Evolutionary conservation across 1,140 invertebrate genomes (phyloP).

Genomic region (Camponotus floridanus): DNA sequence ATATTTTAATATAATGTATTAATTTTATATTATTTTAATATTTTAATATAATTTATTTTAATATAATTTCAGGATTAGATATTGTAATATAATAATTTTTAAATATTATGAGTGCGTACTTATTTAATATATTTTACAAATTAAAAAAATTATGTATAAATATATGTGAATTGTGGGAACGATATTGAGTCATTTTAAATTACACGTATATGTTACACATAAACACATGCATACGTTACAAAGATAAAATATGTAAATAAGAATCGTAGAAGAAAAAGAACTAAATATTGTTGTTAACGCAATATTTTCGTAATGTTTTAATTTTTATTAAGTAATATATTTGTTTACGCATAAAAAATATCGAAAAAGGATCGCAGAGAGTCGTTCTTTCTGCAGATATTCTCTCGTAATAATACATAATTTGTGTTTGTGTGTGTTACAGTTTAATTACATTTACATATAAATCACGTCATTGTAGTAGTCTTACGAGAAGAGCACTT

Average conservation of each 20-base stretch:
- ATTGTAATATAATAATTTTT: too few species aligned
- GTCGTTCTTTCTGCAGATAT: conserved; percentile 11
- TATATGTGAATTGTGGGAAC: too few species aligned
- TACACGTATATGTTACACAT: too few species aligned
- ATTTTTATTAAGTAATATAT: neutral
- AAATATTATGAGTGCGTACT: too few species aligned
- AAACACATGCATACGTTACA: too few species aligned
- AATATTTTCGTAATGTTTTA: neutral
- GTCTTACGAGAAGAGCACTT: conserved; percentile 35
- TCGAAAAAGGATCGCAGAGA: neutral
- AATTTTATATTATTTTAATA: too few species aligned
- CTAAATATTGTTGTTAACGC: neutral
- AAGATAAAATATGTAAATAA: too few species aligned
- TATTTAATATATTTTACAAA: too few species aligned
- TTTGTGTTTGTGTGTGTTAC: neutral
- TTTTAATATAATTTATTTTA: neutral
- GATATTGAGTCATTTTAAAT: too few species aligned
- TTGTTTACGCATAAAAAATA: conserved; percentile 2
- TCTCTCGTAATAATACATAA: neutral
- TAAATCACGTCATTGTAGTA: conserved; percentile 57
- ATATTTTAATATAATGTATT: too few species aligned
- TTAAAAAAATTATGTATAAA: too few species aligned
- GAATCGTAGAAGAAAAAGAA: neutral
- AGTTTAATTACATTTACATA: conserved; percentile 61
- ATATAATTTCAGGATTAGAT: neutral